A percentile compares a stretch with the other conserved stretches of the same genome.
Evolutionary conservation across 1,140 invertebrate species (phyloP).

Genomic region (Chironomus tepperi): DNA sequence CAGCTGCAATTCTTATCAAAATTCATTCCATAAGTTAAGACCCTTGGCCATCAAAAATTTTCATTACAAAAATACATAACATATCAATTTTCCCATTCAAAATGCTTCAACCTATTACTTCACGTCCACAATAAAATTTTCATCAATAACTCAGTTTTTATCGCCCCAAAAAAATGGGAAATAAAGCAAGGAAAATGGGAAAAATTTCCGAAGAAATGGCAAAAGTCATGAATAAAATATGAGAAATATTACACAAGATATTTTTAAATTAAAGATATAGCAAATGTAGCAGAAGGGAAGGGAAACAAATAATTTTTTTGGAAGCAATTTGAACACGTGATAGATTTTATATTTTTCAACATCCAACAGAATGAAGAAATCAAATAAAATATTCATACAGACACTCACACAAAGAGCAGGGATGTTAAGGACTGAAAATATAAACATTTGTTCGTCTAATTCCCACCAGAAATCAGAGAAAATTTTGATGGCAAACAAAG

Average conservation of each 20-base stretch:
- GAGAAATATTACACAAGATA: background rate
- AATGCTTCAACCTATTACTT: too few species aligned
- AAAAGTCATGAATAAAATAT: background rate
- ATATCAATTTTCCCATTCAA: too few species aligned
- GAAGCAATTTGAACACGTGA: background rate
- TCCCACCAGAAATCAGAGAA: constrained; percentile 19
- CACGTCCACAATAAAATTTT: background rate
- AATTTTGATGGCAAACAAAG: constrained; percentile 16
- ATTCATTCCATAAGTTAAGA: too few species aligned
- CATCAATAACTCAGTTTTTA: background rate
- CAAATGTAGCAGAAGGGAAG: background rate
- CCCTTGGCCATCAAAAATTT: too few species aligned
- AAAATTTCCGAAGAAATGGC: background rate
- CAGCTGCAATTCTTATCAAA: too few species aligned
- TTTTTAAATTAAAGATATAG: background rate
- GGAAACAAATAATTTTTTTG: background rate
- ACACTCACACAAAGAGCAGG: background rate
- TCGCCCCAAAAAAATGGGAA: too few species aligned
- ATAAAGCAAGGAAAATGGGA: too few species aligned
- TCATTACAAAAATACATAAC: too few species aligned
- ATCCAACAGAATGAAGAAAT: background rate
- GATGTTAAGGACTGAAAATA: background rate
- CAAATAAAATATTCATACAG: constrained; percentile 22
- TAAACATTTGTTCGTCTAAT: constrained; percentile 20
- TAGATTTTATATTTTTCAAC: background rate